Evolutionary conservation across 2,888 invertebrate genomes (phyloP).

Genomic region (Epinotia ramella): DNA sequence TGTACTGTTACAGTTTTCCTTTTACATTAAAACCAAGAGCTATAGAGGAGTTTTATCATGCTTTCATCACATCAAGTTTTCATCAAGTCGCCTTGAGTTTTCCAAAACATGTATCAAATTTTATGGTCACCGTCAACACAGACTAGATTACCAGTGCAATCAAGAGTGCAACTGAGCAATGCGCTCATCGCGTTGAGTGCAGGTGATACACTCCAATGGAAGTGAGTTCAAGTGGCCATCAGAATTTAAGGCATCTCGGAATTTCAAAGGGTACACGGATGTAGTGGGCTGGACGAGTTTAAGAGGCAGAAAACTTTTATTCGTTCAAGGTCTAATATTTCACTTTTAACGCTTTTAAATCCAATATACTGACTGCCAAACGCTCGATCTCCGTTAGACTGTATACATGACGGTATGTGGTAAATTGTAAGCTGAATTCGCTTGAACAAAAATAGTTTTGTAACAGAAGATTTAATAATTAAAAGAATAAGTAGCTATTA

Average conservation of each 20-base stretch:
- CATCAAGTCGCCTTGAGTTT: not conserved
- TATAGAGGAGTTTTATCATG: too few species aligned
- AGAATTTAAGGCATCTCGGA: constrained; percentile 48
- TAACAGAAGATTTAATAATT: too few species aligned
- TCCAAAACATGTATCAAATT: not conserved
- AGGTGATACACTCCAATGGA: constrained; percentile 47
- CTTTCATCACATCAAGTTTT: too few species aligned
- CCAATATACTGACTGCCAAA: too few species aligned
- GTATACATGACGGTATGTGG: too few species aligned
- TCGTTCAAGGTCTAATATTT: not conserved
- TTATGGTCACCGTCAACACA: not conserved
- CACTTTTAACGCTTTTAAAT: too few species aligned
- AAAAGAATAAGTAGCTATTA: too few species aligned
- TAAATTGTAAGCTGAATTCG: too few species aligned
- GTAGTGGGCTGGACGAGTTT: constrained; percentile 15
- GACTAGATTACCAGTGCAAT: constrained; percentile 8
- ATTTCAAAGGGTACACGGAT: constrained; percentile 30
- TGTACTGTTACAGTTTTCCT: too few species aligned
- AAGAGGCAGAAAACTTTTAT: not conserved
- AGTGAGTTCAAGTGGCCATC: constrained; percentile 44
- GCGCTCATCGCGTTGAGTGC: constrained; percentile 42
- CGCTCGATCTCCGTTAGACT: too few species aligned
- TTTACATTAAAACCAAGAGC: too few species aligned
- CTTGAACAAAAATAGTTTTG: too few species aligned
- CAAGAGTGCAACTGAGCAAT: constrained; percentile 36